A percentile compares a stretch with the other conserved stretches of the same genome.
These are phyloP conservation scores for Drosophila tanythrix DNA, from an alignment of 2,888 invertebrate species.

Conservation along the genomic window DNA sequence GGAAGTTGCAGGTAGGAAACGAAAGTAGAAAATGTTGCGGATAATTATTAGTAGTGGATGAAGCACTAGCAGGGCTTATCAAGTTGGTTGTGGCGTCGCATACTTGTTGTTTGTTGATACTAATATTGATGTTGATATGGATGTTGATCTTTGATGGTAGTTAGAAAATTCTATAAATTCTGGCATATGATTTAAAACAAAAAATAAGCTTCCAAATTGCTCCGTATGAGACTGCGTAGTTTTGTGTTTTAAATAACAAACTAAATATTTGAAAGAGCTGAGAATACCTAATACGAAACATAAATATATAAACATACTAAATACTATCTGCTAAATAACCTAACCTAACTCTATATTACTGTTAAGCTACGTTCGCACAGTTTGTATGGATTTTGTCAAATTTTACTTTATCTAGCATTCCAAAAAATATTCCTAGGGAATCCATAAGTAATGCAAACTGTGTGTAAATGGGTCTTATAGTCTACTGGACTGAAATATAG, in stretches of 20 bases:
- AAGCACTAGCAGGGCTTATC: conserved; percentile 30
- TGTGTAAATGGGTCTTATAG: conserved; percentile 34
- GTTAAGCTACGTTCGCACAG: conserved; percentile 36
- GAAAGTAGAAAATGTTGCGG: conserved; percentile 70
- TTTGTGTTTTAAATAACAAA: conserved; percentile 58
- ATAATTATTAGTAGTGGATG: conserved; percentile 10
- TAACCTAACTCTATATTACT: conserved; percentile 34
- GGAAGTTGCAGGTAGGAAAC: conserved; percentile 88
- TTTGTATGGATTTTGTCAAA: conserved; percentile 18
- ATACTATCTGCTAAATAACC: conserved; percentile 43
- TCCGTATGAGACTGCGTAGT: conserved; percentile 78
- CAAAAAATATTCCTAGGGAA: background rate
- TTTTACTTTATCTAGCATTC: background rate
- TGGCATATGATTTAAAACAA: conserved; percentile 58
- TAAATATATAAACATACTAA: conserved; percentile 31
- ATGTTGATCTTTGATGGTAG: conserved; percentile 46
- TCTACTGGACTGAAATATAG: conserved; percentile 68
- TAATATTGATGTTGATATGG: conserved; percentile 27
- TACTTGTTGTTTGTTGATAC: conserved; percentile 39
- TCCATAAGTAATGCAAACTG: conserved; percentile 29
- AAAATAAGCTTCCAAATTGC: conserved; percentile 72
- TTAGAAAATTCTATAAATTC: conserved; percentile 54
- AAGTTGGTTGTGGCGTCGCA: conserved; percentile 68
- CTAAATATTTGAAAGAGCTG: conserved; percentile 17
- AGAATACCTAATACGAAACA: conserved; percentile 1